Percentiles rank a stretch among this genome's conserved stretches.
phyloP scores from a whole-genome alignment of 2,797 vertebrate genomes.

The Pelobates cultripes region DNA sequence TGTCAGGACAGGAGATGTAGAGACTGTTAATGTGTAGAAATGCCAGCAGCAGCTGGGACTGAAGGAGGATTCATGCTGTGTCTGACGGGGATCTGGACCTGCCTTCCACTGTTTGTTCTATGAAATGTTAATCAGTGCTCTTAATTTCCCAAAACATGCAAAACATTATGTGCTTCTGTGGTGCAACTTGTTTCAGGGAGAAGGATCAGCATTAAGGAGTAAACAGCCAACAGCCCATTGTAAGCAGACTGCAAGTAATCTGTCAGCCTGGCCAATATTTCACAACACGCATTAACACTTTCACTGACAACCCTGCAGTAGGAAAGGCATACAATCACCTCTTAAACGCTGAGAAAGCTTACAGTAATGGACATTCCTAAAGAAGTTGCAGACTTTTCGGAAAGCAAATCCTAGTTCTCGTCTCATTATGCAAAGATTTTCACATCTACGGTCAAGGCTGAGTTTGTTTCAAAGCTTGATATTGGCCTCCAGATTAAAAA shows the following conservation, averaged over 20 bases:
- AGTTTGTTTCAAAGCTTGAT: no score
- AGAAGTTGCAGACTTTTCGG: no score
- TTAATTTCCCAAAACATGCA: constrained; percentile 42
- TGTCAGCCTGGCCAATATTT: not conserved
- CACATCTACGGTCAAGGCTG: no score
- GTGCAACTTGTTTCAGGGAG: constrained; percentile 31
- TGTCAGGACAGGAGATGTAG: constrained; percentile 16
- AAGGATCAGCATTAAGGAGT: constrained; percentile 5
- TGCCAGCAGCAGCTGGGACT: constrained; percentile 45
- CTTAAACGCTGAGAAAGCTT: no score
- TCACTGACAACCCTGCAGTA: not conserved
- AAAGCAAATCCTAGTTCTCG: no score
- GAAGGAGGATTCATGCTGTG: constrained; percentile 41
- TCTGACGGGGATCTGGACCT: constrained; percentile 43
- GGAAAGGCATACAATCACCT: not conserved
- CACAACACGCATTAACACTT: not conserved
- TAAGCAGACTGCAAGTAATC: constrained; percentile 1
- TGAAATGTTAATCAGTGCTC: constrained; percentile 46
- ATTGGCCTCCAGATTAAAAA: no score
- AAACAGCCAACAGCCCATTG: constrained; percentile 2
- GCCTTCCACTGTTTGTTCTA: constrained; percentile 45
- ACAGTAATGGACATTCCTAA: no score
- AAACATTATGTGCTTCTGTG: constrained; percentile 43
- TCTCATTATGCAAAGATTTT: no score
- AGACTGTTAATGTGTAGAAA: constrained; percentile 19